phyloP scores from a whole-genome alignment of 2,113 vertebrate genomes.

The Salvelinus alpinus region DNA sequence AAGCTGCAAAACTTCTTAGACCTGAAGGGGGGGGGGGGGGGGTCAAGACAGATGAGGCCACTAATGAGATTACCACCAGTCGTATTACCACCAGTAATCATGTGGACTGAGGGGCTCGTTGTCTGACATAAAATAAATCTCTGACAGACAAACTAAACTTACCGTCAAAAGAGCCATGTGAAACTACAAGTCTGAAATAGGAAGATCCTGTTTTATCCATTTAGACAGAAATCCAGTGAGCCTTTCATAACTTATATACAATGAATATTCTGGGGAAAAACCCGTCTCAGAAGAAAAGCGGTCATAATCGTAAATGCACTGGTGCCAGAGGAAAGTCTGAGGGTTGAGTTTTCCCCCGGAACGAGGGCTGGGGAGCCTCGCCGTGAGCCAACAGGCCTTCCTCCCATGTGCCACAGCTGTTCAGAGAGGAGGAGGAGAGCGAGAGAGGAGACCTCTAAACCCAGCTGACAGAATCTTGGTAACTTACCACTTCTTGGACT shows the following conservation, averaged over 20 bases:
- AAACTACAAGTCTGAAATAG: background rate
- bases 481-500: slow-evolving; percentile 98
- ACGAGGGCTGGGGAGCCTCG: slow-evolving; percentile 2
- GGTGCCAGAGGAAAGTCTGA: background rate
- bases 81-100: background rate
- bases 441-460: background rate
- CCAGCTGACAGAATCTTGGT: background rate
- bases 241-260: slow-evolving; percentile 9
- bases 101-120: background rate
- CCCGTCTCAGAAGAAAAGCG: background rate
- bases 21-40: slow-evolving; percentile 66
- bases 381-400: slow-evolving; percentile 21
- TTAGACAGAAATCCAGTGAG: background rate
- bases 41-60: background rate
- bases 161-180: background rate
- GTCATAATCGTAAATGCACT: slow-evolving; percentile 17
- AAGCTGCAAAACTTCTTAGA: slow-evolving; percentile 99
- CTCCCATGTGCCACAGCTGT: slow-evolving; percentile 54
- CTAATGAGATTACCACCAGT: background rate
- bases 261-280: slow-evolving; percentile 18
- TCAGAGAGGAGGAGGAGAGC: background rate
- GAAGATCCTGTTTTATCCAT: no score
- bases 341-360: slow-evolving; percentile 24
- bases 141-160: background rate
- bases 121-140: background rate